These are phyloP conservation scores for Ascidia mentula DNA, from an alignment of 23 tunicate species.

Conservation along the genomic window DNA sequence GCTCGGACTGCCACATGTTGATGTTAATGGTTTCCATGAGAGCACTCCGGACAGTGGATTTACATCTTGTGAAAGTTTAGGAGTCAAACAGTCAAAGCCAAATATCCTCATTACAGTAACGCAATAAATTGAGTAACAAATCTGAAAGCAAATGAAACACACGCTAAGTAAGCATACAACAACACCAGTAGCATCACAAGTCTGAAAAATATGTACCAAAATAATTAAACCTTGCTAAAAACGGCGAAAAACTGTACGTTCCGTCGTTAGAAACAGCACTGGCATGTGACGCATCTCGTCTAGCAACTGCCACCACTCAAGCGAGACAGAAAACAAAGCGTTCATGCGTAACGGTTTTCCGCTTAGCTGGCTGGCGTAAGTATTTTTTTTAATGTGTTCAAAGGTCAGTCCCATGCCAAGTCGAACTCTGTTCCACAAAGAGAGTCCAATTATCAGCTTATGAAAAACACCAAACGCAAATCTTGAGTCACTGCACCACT, in stretches of 20 bases:
- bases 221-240: neutral
- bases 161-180: too few relatives aligned
- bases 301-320: neutral
- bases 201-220: too few relatives aligned
- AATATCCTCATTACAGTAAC: conserved; percentile 25
- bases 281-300: neutral
- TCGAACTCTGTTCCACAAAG: neutral
- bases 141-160: neutral
- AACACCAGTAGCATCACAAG: too few relatives aligned
- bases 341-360: neutral
- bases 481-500: too few relatives aligned
- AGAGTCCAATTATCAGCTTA: neutral
- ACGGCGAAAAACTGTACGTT: neutral
- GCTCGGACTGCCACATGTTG: conserved; percentile 19
- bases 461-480: too few relatives aligned
- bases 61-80: conserved; percentile 34
- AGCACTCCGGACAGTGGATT: conserved; percentile 12
- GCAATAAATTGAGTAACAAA: neutral
- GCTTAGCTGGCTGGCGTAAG: neutral
- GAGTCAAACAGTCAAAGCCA: conserved; percentile 32
- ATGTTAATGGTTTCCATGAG: conserved; percentile 50
- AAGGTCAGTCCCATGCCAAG: neutral
- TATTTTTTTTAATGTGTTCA: neutral
- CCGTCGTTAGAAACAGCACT: neutral
- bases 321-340: neutral